These are phyloP conservation scores for Leiothrix lutea DNA, from an alignment of 2,113 vertebrate genomes.

Conservation along the genomic window DNA sequence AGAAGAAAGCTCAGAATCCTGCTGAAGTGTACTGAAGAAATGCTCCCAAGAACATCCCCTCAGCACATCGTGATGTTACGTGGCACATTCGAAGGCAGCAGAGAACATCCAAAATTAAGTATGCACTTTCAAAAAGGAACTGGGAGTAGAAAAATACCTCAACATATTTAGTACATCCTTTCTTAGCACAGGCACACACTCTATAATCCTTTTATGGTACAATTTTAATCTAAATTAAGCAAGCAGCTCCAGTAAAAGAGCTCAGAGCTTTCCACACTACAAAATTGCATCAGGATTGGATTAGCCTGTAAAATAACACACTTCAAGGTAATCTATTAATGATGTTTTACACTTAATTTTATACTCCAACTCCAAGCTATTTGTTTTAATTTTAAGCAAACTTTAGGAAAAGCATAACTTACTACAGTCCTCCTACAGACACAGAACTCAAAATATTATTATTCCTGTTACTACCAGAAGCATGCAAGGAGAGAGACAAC, in stretches of 20 bases:
- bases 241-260: not conserved
- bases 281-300: not conserved
- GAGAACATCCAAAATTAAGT: not conserved
- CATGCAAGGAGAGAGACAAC: not conserved
- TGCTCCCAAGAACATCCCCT: not conserved
- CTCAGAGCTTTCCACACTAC: not conserved
- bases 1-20: not conserved
- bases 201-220: slow-evolving; percentile 7
- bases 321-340: not conserved
- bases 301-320: not conserved
- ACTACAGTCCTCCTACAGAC: not conserved
- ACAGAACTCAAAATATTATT: not conserved
- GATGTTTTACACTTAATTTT: not conserved
- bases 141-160: slow-evolving; percentile 2
- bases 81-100: not conserved
- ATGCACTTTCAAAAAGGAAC: not conserved
- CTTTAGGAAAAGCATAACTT: not conserved
- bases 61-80: not conserved
- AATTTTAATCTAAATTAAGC: slow-evolving; percentile 34
- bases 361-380: not conserved
- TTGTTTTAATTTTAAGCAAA: not conserved
- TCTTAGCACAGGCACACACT: not conserved
- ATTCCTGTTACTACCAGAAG: not conserved
- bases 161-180: not conserved
- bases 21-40: not conserved